A percentile compares a stretch with the other conserved stretches of the same genome.
Conservation (phyloP, 2,888 invertebrate genomes). For the Phyllotreta striolata region DNA sequence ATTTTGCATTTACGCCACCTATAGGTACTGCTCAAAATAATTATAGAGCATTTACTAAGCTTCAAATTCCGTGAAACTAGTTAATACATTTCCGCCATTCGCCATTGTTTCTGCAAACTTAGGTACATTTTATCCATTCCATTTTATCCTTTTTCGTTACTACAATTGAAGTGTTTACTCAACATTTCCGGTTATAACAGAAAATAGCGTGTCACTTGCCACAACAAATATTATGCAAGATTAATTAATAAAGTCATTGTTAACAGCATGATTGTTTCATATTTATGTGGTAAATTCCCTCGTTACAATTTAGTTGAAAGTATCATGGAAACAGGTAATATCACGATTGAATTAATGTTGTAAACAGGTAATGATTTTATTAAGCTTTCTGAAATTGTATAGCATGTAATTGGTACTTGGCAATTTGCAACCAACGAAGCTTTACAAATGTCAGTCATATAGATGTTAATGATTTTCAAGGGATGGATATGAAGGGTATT, state of each 20-base stretch:
- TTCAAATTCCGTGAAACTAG: no score
- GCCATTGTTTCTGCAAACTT: no score
- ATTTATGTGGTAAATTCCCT: conserved; percentile 29
- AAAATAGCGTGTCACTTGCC: conserved; percentile 29
- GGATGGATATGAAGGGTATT: no score
- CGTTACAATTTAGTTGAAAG: conserved; percentile 27
- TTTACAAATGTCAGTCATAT: no score
- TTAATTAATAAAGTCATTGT: conserved; percentile 34
- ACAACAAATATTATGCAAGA: conserved; percentile 29
- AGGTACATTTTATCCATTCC: neutral
- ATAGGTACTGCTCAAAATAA: neutral
- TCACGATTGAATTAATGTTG: conserved; percentile 18
- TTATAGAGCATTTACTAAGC: no score
- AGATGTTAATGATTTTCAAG: no score
- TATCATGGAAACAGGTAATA: conserved; percentile 27
- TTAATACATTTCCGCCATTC: no score
- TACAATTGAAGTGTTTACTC: conserved; percentile 19
- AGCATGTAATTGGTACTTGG: neutral
- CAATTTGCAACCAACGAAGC: no score
- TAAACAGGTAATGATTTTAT: conserved; percentile 18
- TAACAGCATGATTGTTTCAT: conserved; percentile 25
- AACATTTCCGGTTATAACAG: conserved; percentile 15
- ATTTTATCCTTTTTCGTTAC: conserved; percentile 15
- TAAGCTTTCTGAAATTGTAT: conserved; percentile 8
- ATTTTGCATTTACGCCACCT: neutral